Evolutionary conservation across 2,113 vertebrate genomes (phyloP).

Genomic region (human): GRCh38 chr15:92065501-92066000

Average conservation of each 20-base stretch:
- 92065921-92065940: background rate
- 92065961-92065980: background rate
- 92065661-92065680: background rate
- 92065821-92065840: background rate
- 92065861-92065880: fast-evolving
- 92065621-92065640: background rate
- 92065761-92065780: background rate
- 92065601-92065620: background rate
- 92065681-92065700: background rate
- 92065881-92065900: background rate
- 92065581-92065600: no score
- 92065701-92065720: background rate
- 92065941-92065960: background rate
- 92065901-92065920: background rate
- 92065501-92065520: background rate
- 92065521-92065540: background rate
- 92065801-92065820: background rate
- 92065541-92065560: background rate
- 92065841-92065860: background rate
- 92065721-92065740: background rate
- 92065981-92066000: background rate
- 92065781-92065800: background rate
- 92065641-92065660: background rate
- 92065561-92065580: background rate
- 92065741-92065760: background rate